phyloP scores from a whole-genome alignment of 2,113 vertebrate species.

The Caretta caretta region DNA sequence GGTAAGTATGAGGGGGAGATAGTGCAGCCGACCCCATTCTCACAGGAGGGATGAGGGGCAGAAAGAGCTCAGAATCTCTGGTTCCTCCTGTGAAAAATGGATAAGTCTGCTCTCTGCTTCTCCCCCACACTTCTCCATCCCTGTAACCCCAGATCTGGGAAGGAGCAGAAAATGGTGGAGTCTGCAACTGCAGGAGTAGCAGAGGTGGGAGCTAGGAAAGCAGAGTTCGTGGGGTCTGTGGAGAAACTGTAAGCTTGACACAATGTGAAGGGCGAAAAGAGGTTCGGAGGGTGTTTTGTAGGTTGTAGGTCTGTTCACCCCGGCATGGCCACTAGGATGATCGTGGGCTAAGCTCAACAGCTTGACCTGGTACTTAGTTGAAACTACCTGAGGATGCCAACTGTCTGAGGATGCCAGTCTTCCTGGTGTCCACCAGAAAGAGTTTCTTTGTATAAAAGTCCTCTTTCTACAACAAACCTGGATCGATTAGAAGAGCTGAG shows the following conservation, averaged over 20 bases:
- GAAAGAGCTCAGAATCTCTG: background rate
- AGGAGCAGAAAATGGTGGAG: background rate
- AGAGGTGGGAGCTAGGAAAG: background rate
- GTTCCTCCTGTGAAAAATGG: background rate
- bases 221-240: background rate
- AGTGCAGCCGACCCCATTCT: background rate
- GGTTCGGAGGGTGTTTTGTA: too few relatives aligned
- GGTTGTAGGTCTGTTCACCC: too few relatives aligned
- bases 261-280: background rate
- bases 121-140: background rate
- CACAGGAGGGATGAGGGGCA: background rate
- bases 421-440: too few relatives aligned
- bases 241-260: background rate
- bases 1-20: background rate
- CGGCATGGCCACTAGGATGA: too few relatives aligned
- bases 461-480: too few relatives aligned
- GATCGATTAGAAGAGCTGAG: too few relatives aligned
- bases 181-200: background rate
- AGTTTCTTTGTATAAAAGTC: too few relatives aligned
- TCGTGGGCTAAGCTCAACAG: too few relatives aligned
- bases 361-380: too few relatives aligned
- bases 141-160: background rate
- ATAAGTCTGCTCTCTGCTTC: background rate
- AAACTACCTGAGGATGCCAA: too few relatives aligned
- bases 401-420: too few relatives aligned